phyloP scores from a whole-genome alignment of 2,113 vertebrate species.

The Cranoglanis bouderius region DNA sequence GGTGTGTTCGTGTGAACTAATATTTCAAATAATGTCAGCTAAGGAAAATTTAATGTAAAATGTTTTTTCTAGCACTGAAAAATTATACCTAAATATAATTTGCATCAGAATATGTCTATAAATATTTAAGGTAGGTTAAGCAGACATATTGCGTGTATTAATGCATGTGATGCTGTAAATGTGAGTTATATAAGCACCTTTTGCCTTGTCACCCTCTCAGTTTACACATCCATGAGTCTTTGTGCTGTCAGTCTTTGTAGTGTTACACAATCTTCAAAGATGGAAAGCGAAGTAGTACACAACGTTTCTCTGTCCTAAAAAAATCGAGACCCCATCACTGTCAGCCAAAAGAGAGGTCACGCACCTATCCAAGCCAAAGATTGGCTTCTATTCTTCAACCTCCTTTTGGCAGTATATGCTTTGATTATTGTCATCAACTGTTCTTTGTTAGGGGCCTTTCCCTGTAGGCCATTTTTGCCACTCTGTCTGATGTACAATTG shows the following conservation, averaged over 20 bases:
- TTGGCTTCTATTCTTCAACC: slow-evolving; percentile 21
- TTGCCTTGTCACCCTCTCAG: neutral
- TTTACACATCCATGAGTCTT: neutral
- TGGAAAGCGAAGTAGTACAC: slow-evolving; percentile 12
- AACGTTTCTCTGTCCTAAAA: neutral
- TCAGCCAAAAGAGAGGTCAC: slow-evolving; percentile 7
- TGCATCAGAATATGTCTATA: too few relatives aligned
- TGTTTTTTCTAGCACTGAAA: neutral
- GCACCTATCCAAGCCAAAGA: neutral
- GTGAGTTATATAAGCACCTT: neutral
- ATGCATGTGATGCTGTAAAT: neutral
- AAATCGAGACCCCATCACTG: neutral
- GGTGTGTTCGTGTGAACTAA: neutral
- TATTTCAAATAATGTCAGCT: neutral
- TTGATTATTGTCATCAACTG: neutral
- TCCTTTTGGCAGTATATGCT: neutral
- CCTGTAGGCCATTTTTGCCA: neutral
- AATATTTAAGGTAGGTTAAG: neutral
- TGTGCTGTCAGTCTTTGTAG: slow-evolving; percentile 3
- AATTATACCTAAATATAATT: neutral
- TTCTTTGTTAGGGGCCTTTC: neutral
- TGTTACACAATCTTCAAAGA: neutral
- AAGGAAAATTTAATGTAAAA: neutral
- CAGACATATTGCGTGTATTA: neutral
- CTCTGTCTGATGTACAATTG: neutral